A percentile compares a stretch with the other conserved stretches of the same genome.
Conservation (phyloP, 2,797 vertebrate genomes). For the Bothrops alternatus region DNA sequence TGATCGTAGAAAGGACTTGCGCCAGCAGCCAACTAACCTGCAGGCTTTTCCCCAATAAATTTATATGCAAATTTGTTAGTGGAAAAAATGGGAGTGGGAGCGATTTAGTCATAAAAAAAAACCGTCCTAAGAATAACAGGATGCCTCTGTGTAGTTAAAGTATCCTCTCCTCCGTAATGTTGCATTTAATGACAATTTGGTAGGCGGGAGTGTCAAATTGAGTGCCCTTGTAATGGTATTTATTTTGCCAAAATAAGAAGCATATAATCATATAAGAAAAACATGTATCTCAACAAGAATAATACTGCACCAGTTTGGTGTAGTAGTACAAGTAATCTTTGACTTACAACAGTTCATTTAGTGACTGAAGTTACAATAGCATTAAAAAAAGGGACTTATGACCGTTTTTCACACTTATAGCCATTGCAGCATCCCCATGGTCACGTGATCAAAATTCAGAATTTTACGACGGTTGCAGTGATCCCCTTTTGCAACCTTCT, state of each 20-base stretch:
- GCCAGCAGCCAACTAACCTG: not conserved
- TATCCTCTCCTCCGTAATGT: slow-evolving; percentile 2
- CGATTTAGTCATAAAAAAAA: not conserved
- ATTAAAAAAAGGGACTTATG: not conserved
- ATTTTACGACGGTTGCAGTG: not conserved
- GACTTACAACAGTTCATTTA: not conserved
- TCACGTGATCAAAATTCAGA: not conserved
- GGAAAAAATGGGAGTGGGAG: not conserved
- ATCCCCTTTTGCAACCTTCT: not conserved
- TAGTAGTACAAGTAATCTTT: not conserved
- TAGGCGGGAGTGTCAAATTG: not conserved
- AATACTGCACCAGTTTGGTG: not conserved
- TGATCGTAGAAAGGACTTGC: not conserved
- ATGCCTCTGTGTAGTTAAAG: slow-evolving; percentile 53
- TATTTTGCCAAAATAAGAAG: not conserved
- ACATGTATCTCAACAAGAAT: not conserved
- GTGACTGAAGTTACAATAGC: not conserved
- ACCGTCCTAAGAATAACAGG: slow-evolving; percentile 19
- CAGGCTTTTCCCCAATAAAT: not conserved
- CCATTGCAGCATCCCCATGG: not conserved
- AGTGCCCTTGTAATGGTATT: not conserved
- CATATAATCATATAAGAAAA: not conserved
- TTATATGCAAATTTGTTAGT: not conserved
- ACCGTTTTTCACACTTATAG: not conserved
- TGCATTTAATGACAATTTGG: not conserved